Evolutionary conservation across 2,113 vertebrate species (phyloP).

Genomic region (Prunella fulvescens): DNA sequence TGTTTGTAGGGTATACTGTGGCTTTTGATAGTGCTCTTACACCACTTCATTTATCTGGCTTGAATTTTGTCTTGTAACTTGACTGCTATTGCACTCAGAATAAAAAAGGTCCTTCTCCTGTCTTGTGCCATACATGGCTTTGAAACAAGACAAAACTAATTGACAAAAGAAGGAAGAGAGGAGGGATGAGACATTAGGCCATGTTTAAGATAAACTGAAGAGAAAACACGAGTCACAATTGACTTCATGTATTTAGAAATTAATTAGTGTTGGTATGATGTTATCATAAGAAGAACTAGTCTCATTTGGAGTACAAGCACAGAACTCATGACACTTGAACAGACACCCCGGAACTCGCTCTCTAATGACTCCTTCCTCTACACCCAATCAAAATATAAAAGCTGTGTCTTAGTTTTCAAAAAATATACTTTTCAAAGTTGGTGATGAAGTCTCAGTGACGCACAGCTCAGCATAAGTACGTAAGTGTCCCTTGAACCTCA

Average conservation of each 20-base stretch:
- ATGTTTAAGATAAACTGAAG: constrained; percentile 16
- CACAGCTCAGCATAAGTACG: not conserved
- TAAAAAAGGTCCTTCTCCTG: not conserved
- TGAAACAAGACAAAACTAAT: not conserved
- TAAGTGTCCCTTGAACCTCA: constrained; percentile 57
- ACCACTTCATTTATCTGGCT: not conserved
- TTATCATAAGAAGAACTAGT: not conserved
- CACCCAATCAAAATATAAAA: not conserved
- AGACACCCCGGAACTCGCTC: not conserved
- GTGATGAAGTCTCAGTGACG: not conserved
- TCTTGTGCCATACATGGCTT: not conserved
- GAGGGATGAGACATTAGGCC: not conserved
- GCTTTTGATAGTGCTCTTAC: not conserved
- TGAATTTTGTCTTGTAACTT: not conserved
- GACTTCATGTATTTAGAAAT: constrained; percentile 38
- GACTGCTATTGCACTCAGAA: not conserved
- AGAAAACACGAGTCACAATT: not conserved
- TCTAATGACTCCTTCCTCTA: not conserved
- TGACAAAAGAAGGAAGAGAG: not conserved
- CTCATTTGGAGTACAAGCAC: not conserved
- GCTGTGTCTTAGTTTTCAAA: constrained; percentile 34
- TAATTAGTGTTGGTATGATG: not conserved
- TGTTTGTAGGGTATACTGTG: not conserved
- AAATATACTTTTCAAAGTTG: constrained; percentile 54
- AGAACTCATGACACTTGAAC: not conserved